These are phyloP conservation scores for Microcaecilia unicolor DNA, from an alignment of 2,797 vertebrate genomes.

Conservation along the genomic window DNA sequence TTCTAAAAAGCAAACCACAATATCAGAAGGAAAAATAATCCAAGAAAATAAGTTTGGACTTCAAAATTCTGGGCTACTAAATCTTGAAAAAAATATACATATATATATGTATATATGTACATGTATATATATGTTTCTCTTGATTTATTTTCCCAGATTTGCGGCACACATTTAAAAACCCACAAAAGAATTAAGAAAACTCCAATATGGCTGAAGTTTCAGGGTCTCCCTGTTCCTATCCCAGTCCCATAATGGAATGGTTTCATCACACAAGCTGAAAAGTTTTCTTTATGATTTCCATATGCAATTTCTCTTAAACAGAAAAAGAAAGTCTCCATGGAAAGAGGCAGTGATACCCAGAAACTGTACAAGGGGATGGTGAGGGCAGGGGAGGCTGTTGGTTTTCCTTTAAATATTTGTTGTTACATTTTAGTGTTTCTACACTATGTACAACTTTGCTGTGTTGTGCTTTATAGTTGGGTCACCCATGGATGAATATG, in stretches of 20 bases:
- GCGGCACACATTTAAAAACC: no score
- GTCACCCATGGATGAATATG: background rate
- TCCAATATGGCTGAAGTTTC: background rate
- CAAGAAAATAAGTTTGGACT: no score
- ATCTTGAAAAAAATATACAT: no score
- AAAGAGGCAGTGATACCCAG: background rate
- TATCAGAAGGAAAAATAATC: no score
- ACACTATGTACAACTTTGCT: slow-evolving; percentile 44
- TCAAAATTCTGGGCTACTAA: no score
- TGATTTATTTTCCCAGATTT: no score
- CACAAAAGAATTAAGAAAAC: no score
- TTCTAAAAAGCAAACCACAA: no score
- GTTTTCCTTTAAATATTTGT: background rate
- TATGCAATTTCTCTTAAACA: slow-evolving; percentile 11
- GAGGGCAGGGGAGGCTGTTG: no score
- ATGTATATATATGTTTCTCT: no score
- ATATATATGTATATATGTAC: background rate
- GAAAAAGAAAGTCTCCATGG: no score
- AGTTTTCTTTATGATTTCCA: no score
- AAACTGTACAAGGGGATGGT: slow-evolving; percentile 2
- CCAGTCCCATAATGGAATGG: background rate
- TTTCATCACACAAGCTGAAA: slow-evolving; percentile 5
- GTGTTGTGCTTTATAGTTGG: slow-evolving; percentile 36
- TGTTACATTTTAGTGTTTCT: slow-evolving; percentile 26
- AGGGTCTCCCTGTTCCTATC: background rate